Conservation (phyloP, 2,113 vertebrate species). For the Eretmochelys imbricata region DNA sequence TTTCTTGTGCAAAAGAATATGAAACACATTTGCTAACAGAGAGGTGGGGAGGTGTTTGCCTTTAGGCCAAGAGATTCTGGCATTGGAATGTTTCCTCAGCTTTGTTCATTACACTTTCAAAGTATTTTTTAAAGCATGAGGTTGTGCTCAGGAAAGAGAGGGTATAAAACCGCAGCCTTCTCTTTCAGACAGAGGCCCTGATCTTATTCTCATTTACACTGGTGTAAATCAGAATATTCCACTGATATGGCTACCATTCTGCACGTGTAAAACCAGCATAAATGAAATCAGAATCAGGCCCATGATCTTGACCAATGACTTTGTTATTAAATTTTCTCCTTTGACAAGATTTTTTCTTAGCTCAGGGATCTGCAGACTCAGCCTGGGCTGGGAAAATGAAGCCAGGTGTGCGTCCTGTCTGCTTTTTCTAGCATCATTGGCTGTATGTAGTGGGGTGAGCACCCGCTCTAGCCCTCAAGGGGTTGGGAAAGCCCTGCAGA, state of each 20-base stretch:
- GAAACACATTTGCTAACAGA: not conserved
- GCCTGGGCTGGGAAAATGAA: slow-evolving; percentile 37
- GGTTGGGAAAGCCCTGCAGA: too few species aligned
- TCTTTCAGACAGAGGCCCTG: slow-evolving; percentile 54
- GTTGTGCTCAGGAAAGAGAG: slow-evolving; percentile 44
- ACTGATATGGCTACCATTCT: not conserved
- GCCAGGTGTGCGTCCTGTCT: slow-evolving; percentile 47
- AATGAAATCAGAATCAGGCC: slow-evolving; percentile 39
- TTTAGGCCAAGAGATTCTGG: not conserved
- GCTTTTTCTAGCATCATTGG: slow-evolving; percentile 31
- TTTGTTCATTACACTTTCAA: slow-evolving; percentile 14
- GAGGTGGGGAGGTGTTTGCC: not conserved
- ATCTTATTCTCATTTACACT: slow-evolving; percentile 63
- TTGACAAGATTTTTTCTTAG: slow-evolving; percentile 60
- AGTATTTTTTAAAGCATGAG: slow-evolving; percentile 24
- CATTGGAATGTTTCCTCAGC: not conserved
- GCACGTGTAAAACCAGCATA: slow-evolving; percentile 37
- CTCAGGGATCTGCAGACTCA: slow-evolving; percentile 54
- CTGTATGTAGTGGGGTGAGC: not conserved
- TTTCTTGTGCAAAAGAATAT: not conserved
- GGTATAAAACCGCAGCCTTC: slow-evolving; percentile 68
- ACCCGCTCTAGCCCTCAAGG: too few species aligned
- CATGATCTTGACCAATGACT: slow-evolving; percentile 6
- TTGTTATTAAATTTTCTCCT: slow-evolving; percentile 63
- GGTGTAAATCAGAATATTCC: slow-evolving; percentile 64